Evolutionary conservation across 2,888 invertebrate species (phyloP), one percentile per base, ranked within the genome.

Genomic region (Hydriomena furcata): DNA sequence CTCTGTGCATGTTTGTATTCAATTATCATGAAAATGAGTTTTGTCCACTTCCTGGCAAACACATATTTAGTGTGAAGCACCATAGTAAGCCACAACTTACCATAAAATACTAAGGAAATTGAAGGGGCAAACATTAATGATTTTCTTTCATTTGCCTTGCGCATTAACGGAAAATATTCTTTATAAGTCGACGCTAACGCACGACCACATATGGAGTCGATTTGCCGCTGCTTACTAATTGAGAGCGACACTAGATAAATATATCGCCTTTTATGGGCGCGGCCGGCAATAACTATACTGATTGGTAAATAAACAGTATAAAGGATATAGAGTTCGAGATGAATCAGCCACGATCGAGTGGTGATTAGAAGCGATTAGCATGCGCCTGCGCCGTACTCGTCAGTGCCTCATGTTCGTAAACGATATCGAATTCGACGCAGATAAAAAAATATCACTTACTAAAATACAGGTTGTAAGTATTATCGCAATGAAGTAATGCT

Each of bases 341-440:
- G 88, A 87, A 86, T 90, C 87, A 88, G 86, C 77, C 79, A 76
- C 82, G 86, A 88, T 88, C 84, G 82, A 66, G 76, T 71, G 74
- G 75, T 87, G 87, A 87, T 90, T 88, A 88, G 82, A 78, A 65
- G 71, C 86, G 86, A 88, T 89, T 88, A 89, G 83, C 83, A 84
- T 87, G 82, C 79, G 82, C 77, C 68, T 60, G 72, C 70, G 73
- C 78, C 41, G 7, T 28, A 17, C 28, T 28, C 13, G 17, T 27
- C 8, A 52, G 52, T 43, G 17, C 13, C 7, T 24, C 37, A 38
- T 47, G 35, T 44, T 21, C 8, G 8, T 13, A 7, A n/a, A n/a
- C n/a, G n/a, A n/a, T n/a, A n/a, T n/a, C n/a, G n/a, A n/a, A n/a
- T n/a, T n/a, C n/a, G n/a, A n/a, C n/a, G n/a, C n/a, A n/a, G n/a